These are phyloP conservation scores for Gymnothorax reevesii DNA, from an alignment of 2,797 vertebrate species.

Conservation along the genomic window DNA sequence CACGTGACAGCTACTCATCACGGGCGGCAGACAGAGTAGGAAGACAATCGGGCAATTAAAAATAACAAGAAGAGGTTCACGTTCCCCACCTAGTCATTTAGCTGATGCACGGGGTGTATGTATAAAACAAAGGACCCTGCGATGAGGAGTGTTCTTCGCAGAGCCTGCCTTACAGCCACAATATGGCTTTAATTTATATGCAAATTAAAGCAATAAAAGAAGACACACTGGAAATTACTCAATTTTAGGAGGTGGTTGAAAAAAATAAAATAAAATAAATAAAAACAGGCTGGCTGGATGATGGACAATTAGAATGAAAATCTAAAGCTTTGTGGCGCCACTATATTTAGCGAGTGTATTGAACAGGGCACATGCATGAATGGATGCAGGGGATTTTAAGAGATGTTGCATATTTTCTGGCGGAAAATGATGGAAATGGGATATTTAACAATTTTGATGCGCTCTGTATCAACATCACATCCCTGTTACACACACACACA, in stretches of 20 bases:
- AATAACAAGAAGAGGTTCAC: conserved; percentile 73
- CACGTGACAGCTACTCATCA: neutral
- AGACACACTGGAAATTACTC: conserved; percentile 71
- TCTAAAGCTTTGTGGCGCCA: conserved; percentile 48
- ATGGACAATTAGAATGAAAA: conserved; percentile 63
- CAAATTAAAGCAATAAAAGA: conserved; percentile 78
- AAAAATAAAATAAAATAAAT: conserved; percentile 21
- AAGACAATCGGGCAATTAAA: conserved; percentile 85
- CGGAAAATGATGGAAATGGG: conserved; percentile 68
- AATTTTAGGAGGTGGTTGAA: conserved; percentile 46
- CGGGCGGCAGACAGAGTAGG: conserved; percentile 35
- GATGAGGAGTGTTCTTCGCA: conserved; percentile 83
- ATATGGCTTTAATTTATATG: conserved; percentile 91
- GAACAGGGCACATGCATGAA: conserved; percentile 48
- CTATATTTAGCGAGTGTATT: conserved; percentile 34
- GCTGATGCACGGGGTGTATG: conserved; percentile 78
- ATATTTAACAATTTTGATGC: conserved; percentile 78
- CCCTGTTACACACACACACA: neutral
- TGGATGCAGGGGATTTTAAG: conserved; percentile 64
- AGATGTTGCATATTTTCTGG: conserved; percentile 64
- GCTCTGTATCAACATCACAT: conserved; percentile 56
- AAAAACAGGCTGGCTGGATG: conserved; percentile 68
- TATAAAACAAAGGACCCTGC: conserved; percentile 87
- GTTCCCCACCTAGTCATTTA: conserved; percentile 69
- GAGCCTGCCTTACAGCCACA: conserved; percentile 92